Conservation (phyloP, 2,113 vertebrate genomes). For the Garra rufa region DNA sequence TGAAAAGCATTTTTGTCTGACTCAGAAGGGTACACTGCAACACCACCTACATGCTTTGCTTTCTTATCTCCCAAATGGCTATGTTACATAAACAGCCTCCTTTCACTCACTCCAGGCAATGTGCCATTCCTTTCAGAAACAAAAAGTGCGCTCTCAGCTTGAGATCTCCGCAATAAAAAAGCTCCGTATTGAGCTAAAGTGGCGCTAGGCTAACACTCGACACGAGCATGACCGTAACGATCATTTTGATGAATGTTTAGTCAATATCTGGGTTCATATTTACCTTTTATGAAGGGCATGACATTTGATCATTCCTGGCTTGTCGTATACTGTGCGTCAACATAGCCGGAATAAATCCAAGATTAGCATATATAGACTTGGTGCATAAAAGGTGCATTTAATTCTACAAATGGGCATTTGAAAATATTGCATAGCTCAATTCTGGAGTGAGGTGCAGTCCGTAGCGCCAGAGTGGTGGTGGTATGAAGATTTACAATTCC, state of each 20-base stretch:
- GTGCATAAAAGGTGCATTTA: constrained; percentile 53
- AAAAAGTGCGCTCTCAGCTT: constrained; percentile 33
- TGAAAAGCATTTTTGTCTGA: constrained; percentile 39
- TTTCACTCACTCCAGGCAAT: constrained; percentile 42
- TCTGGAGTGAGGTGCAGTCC: constrained; percentile 40
- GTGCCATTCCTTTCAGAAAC: constrained; percentile 39
- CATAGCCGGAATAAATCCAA: constrained; percentile 19
- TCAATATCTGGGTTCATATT: constrained; percentile 22
- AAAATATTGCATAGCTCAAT: constrained; percentile 56
- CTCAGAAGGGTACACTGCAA: constrained; percentile 43
- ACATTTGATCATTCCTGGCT: neutral
- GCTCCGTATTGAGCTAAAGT: neutral
- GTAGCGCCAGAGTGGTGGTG: constrained; percentile 47
- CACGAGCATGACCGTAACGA: neutral
- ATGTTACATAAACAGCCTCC: constrained; percentile 68
- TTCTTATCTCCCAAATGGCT: constrained; percentile 65
- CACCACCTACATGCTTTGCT: constrained; percentile 51
- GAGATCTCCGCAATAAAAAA: constrained; percentile 11
- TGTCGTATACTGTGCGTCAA: neutral
- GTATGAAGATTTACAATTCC: constrained; percentile 52
- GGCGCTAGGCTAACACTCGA: neutral
- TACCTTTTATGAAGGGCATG: constrained; percentile 20
- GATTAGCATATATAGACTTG: neutral
- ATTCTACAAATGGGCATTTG: constrained; percentile 43
- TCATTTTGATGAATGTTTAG: constrained; percentile 10